Evolutionary conservation across 2,797 vertebrate species (phyloP).

Genomic region (Spinus olivaceus): DNA sequence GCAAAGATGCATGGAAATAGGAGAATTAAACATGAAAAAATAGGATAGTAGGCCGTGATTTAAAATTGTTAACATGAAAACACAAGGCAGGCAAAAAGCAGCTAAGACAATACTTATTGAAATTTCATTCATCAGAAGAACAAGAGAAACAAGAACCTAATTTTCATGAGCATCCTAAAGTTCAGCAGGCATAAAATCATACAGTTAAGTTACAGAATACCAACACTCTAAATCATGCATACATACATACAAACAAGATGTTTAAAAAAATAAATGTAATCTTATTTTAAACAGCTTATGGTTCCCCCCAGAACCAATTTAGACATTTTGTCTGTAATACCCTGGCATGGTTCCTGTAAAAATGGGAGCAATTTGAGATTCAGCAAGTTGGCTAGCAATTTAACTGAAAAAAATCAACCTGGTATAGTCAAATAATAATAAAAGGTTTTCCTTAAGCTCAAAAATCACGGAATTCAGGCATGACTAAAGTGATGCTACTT

Average conservation of each 20-base stretch:
- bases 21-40: conserved; percentile 27
- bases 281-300: conserved; percentile 71
- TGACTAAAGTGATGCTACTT: conserved; percentile 36
- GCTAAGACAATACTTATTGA: conserved; percentile 57
- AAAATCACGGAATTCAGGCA: conserved; percentile 51
- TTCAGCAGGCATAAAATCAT: conserved; percentile 69
- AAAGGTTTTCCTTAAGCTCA: conserved; percentile 52
- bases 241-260: conserved; percentile 75
- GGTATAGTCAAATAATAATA: conserved; percentile 53
- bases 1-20: conserved; percentile 39
- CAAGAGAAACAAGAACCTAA: conserved; percentile 51
- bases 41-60: conserved; percentile 6
- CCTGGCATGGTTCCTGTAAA: conserved; percentile 63
- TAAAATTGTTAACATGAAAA: conserved; percentile 35
- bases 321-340: conserved; percentile 70
- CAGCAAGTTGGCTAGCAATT: conserved; percentile 66
- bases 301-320: conserved; percentile 70
- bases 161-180: conserved; percentile 63
- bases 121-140: conserved; percentile 58
- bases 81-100: conserved; percentile 1
- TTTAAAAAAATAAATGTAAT: conserved; percentile 73
- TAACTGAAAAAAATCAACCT: conserved; percentile 10
- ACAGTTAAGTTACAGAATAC: conserved; percentile 68
- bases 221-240: conserved; percentile 70
- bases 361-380: conserved; percentile 67